Conservation (phyloP, 2,888 invertebrate species). For the Drosophila subquinaria region DNA sequence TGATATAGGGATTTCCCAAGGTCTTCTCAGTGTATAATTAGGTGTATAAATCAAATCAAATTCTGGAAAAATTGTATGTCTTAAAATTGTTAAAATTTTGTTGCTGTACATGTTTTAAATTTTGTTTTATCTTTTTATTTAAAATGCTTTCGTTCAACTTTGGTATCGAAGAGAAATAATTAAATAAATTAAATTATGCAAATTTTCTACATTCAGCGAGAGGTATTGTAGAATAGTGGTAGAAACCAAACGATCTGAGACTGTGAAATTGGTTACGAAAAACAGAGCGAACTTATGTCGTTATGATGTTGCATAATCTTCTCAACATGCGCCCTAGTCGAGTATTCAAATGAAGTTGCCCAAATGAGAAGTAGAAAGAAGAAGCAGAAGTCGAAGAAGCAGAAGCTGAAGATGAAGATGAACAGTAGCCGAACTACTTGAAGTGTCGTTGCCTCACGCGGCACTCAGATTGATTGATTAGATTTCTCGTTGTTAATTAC, state of each 20-base stretch:
- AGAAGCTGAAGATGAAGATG: conserved; percentile 3
- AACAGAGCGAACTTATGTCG: conserved; percentile 1
- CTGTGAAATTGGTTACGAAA: not conserved
- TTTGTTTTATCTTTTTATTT: too few relatives aligned
- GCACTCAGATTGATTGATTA: conserved; percentile 85
- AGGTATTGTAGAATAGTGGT: not conserved
- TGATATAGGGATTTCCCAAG: too few relatives aligned
- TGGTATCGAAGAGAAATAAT: too few relatives aligned
- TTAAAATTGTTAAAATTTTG: too few relatives aligned
- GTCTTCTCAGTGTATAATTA: too few relatives aligned
- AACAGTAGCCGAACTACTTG: conserved; percentile 76
- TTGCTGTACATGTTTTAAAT: too few relatives aligned
- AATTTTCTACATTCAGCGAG: not conserved
- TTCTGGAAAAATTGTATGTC: too few relatives aligned
- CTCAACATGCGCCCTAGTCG: conserved; percentile 3
- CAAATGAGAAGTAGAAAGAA: conserved; percentile 20
- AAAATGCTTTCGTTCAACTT: too few relatives aligned
- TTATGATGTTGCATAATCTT: conserved; percentile 26
- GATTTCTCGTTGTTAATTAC: conserved; percentile 84
- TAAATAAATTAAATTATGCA: too few relatives aligned
- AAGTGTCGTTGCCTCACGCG: conserved; percentile 59
- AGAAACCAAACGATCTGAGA: not conserved
- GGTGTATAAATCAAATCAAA: too few relatives aligned
- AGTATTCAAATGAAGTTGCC: conserved; percentile 66
- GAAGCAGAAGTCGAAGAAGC: not conserved